These are phyloP conservation scores for Staurois parvus DNA, from an alignment of 2,797 vertebrate genomes.

Conservation along the genomic window DNA sequence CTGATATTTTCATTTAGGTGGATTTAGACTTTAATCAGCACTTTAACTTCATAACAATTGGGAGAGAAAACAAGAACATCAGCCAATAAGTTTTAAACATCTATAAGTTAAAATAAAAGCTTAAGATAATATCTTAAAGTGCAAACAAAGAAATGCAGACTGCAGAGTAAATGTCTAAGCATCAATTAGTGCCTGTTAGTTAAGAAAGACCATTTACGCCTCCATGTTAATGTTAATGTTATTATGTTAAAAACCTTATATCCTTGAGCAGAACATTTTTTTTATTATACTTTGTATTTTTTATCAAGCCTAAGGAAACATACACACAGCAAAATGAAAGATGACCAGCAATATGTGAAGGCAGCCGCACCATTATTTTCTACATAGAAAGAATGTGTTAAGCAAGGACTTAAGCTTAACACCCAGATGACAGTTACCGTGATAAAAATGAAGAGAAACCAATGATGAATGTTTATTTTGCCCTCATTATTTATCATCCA, in stretches of 20 bases:
- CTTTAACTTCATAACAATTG: neutral
- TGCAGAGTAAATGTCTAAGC: constrained; percentile 41
- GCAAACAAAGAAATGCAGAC: constrained; percentile 17
- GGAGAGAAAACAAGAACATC: neutral
- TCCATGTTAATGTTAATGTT: constrained; percentile 63
- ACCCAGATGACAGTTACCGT: constrained; percentile 65
- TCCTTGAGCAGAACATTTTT: constrained; percentile 96
- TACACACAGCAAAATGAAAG: constrained; percentile 70
- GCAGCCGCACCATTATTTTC: constrained; percentile 74
- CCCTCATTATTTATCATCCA: constrained; percentile 71
- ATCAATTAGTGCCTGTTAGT: constrained; percentile 72
- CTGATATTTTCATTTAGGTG: neutral
- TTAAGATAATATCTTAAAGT: neutral
- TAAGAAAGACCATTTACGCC: constrained; percentile 72
- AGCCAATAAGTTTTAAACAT: neutral
- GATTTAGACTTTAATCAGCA: no score
- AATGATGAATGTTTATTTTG: constrained; percentile 68
- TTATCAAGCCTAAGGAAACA: constrained; percentile 68
- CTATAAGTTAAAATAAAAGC: neutral
- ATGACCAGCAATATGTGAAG: constrained; percentile 77
- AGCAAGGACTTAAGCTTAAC: constrained; percentile 69
- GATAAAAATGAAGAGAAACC: constrained; percentile 60
- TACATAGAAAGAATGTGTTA: constrained; percentile 69
- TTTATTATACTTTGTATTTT: constrained; percentile 61
- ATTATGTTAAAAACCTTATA: constrained; percentile 82